Evolutionary conservation across 2,888 invertebrate species (phyloP).

Genomic region (Agrochola lychnidis): DNA sequence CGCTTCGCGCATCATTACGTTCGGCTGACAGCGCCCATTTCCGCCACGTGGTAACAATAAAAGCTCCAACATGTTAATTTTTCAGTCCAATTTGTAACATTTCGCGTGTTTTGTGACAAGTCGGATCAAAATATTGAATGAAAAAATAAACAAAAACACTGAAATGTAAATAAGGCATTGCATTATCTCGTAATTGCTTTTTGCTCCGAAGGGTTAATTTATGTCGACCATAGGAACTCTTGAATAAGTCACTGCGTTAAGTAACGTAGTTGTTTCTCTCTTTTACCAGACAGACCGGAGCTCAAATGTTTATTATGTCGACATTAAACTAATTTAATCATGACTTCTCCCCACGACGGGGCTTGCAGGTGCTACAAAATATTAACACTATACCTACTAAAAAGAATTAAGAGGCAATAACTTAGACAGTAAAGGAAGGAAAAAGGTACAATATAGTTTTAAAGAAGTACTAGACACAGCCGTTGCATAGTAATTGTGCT

Average conservation of each 20-base stretch:
- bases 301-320: constrained; percentile 19
- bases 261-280: not conserved
- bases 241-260: not conserved
- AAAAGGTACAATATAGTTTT: not conserved
- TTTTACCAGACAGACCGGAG: not conserved
- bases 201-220: not conserved
- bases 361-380: constrained; percentile 18
- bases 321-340: constrained; percentile 49
- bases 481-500: constrained; percentile 63
- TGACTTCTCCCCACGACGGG: not conserved
- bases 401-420: not conserved
- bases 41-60: constrained; percentile 80
- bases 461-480: constrained; percentile 30
- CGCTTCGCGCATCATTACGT: constrained; percentile 83
- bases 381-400: not conserved
- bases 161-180: not conserved
- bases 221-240: not conserved
- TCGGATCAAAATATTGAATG: constrained; percentile 2
- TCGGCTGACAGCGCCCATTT: constrained; percentile 84
- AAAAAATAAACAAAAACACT: not conserved
- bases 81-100: constrained; percentile 33
- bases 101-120: constrained; percentile 20
- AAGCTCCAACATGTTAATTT: constrained; percentile 50
- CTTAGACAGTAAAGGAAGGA: not conserved
- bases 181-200: not conserved